A percentile compares a stretch with the other conserved stretches of the same genome.
Evolutionary conservation across 2,113 vertebrate species (phyloP).

Genomic region (Hirundichthys speculiger): DNA sequence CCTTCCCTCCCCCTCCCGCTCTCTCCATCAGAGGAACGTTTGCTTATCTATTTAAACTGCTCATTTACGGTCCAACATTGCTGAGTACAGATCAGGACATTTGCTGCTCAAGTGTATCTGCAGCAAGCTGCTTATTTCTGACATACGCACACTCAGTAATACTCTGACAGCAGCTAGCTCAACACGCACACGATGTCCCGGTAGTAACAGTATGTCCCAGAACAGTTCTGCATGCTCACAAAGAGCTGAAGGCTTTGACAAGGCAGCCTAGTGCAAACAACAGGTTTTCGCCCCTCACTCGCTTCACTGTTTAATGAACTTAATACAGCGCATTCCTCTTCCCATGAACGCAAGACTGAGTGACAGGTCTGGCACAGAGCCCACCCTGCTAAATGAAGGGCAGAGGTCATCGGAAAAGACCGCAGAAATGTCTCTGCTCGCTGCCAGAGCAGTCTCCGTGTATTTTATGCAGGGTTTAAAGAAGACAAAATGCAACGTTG

Average conservation of each 20-base stretch:
- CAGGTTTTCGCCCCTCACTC: constrained; percentile 54
- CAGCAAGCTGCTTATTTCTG: constrained; percentile 3
- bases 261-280: constrained; percentile 60
- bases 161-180: no score
- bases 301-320: constrained; percentile 69
- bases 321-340: constrained; percentile 63
- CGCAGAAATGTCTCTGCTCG: constrained; percentile 38
- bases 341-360: constrained; percentile 43
- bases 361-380: constrained; percentile 55
- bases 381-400: constrained; percentile 52
- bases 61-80: constrained; percentile 47
- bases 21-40: constrained; percentile 43
- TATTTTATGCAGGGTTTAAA: constrained; percentile 13
- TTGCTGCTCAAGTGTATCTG: no score
- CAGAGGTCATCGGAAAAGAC: constrained; percentile 56
- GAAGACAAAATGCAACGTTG: constrained; percentile 15
- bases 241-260: constrained; percentile 42
- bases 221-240: constrained; percentile 22
- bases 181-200: constrained; percentile 23
- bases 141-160: no score
- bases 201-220: constrained; percentile 24
- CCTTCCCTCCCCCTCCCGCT: constrained; percentile 30
- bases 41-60: constrained; percentile 58
- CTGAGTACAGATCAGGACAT: no score
- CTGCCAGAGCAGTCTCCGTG: constrained; percentile 12